Conservation (phyloP, 2,797 vertebrate species). For the Nyctalus aviator region DNA sequence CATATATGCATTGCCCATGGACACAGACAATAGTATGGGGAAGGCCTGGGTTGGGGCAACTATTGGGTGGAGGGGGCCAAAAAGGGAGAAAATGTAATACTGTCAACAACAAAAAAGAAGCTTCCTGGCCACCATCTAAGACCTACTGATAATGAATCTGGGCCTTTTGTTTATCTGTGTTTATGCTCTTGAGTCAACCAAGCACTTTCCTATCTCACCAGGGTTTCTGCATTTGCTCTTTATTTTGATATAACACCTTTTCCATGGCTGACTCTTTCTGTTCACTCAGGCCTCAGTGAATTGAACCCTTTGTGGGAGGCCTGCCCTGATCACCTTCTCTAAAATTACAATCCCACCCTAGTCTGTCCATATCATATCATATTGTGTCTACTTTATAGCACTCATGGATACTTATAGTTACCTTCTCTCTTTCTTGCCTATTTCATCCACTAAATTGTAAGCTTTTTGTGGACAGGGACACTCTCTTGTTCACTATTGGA, state of each 20-base stretch:
- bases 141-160: not conserved
- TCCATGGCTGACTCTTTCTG: not conserved
- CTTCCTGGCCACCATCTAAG: not conserved
- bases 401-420: not conserved
- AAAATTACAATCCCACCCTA: not conserved
- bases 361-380: not conserved
- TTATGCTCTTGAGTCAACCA: not conserved
- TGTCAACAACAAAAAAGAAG: not conserved
- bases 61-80: too few species aligned
- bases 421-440: not conserved
- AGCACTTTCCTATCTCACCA: not conserved
- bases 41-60: too few species aligned
- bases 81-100: not conserved
- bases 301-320: not conserved
- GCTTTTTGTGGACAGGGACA: not conserved
- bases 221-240: not conserved
- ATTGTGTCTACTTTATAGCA: not conserved
- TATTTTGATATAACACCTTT: not conserved
- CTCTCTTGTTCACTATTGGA: not conserved
- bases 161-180: not conserved
- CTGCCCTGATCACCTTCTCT: not conserved
- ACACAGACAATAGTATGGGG: too few species aligned
- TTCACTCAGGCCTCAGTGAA: not conserved
- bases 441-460: not conserved
- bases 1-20: too few species aligned